A percentile compares a stretch with the other conserved stretches of the same genome.
phyloP scores from a whole-genome alignment of 2,113 vertebrate genomes.

The Arothron firmamentum region DNA sequence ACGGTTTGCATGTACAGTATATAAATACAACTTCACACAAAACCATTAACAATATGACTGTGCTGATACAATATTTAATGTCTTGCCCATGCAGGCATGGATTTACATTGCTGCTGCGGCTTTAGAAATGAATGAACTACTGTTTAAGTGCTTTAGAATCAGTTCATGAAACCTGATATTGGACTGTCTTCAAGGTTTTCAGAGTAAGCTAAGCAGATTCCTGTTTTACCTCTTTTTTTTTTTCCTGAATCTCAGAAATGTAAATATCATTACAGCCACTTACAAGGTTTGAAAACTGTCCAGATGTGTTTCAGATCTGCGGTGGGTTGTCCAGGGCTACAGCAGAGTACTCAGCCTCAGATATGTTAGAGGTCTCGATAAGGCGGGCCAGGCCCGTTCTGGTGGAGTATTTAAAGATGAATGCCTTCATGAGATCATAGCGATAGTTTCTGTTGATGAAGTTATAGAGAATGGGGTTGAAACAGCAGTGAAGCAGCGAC shows the following conservation, averaged over 20 bases:
- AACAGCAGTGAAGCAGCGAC: conserved; percentile 90
- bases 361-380: conserved; percentile 82
- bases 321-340: conserved; percentile 82
- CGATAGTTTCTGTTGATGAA: conserved; percentile 90
- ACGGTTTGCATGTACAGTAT: conserved; percentile 37
- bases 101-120: conserved; percentile 38
- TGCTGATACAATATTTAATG: conserved; percentile 25
- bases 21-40: conserved; percentile 63
- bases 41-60: conserved; percentile 38
- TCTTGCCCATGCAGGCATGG: conserved; percentile 15
- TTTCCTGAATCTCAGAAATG: neutral
- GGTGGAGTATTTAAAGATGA: conserved; percentile 95
- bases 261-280: too few species aligned
- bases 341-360: conserved; percentile 85
- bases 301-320: conserved; percentile 46
- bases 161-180: conserved; percentile 25
- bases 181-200: conserved; percentile 30
- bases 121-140: conserved; percentile 39
- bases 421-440: conserved; percentile 95
- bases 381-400: conserved; percentile 89
- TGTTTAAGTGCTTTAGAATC: conserved; percentile 63
- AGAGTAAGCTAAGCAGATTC: conserved; percentile 20
- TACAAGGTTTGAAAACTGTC: too few species aligned
- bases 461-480: conserved; percentile 95
- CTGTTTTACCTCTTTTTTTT: neutral